Percentiles rank a stretch among this genome's conserved stretches.
Evolutionary conservation across 2,888 invertebrate genomes (phyloP).

Genomic region (Sphaerophoria taeniata): DNA sequence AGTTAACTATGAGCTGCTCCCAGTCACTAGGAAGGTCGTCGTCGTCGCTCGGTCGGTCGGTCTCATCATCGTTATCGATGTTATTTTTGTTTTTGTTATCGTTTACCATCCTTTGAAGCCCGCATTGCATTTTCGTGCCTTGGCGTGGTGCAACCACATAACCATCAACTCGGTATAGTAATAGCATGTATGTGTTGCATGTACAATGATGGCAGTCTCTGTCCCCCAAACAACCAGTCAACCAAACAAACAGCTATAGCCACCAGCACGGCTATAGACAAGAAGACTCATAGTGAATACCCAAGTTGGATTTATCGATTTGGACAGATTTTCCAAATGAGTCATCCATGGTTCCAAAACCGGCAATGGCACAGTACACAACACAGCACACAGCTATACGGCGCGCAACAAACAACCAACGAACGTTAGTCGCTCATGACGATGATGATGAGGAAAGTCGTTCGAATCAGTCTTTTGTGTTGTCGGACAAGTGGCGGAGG

Average conservation of each 20-base stretch:
- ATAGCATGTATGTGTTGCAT: constrained; percentile 44
- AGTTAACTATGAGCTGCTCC: constrained; percentile 47
- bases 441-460: constrained; percentile 47
- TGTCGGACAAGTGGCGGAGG: neutral
- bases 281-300: constrained; percentile 52
- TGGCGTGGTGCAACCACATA: constrained; percentile 48
- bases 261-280: constrained; percentile 6
- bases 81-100: constrained; percentile 39
- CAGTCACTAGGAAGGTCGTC: constrained; percentile 18
- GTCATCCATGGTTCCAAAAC: constrained; percentile 64
- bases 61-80: constrained; percentile 10
- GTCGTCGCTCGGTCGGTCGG: no score
- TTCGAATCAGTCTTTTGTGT: constrained; percentile 17
- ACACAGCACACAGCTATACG: no score
- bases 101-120: constrained; percentile 63
- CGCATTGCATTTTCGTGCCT: constrained; percentile 44
- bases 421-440: constrained; percentile 54
- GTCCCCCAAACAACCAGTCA: constrained; percentile 4
- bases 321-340: constrained; percentile 74
- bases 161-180: neutral
- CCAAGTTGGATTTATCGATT: constrained; percentile 71
- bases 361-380: constrained; percentile 23
- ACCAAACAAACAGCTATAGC: constrained; percentile 15
- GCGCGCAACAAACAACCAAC: neutral
- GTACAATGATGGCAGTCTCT: constrained; percentile 21